A percentile compares a stretch with the other conserved stretches of the same genome.
These are phyloP conservation scores for Petrocephalus zakoni DNA, from an alignment of 2,113 vertebrate genomes.

Conservation along the genomic window DNA sequence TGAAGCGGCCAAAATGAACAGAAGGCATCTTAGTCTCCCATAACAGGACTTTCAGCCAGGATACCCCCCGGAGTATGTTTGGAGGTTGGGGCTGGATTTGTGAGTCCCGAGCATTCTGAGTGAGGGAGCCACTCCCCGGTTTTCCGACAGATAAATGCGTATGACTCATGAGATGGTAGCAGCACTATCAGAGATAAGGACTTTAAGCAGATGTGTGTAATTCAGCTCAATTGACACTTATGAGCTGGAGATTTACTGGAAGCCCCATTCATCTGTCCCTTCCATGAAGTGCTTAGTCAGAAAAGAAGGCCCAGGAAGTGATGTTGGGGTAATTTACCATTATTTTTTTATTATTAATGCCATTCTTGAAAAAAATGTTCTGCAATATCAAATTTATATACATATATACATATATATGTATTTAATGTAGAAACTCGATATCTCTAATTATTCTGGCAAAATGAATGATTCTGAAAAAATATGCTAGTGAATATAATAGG, in stretches of 20 bases:
- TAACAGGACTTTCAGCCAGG: neutral
- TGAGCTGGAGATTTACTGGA: constrained; percentile 11
- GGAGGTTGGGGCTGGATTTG: neutral
- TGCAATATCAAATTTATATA: neutral
- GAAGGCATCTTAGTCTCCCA: too few relatives aligned
- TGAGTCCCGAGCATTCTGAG: neutral
- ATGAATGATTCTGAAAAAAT: neutral
- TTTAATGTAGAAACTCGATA: neutral
- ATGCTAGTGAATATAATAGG: neutral
- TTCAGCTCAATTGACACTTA: constrained; percentile 14
- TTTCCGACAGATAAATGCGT: constrained; percentile 30
- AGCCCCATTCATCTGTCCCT: neutral
- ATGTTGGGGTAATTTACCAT: neutral
- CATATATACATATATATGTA: neutral
- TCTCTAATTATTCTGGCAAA: neutral
- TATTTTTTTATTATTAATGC: neutral
- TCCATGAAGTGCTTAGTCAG: neutral
- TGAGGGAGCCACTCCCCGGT: constrained; percentile 34
- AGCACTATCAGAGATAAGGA: neutral
- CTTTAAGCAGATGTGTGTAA: neutral
- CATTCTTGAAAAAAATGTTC: neutral
- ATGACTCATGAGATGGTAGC: constrained; percentile 36
- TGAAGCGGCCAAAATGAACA: neutral
- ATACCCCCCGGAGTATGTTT: neutral
- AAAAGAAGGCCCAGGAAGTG: neutral